Percentiles rank a stretch among this genome's conserved stretches.
These are phyloP conservation scores for Bembecia ichneumoniformis DNA, from an alignment of 2,888 invertebrate species.

Conservation along the genomic window DNA sequence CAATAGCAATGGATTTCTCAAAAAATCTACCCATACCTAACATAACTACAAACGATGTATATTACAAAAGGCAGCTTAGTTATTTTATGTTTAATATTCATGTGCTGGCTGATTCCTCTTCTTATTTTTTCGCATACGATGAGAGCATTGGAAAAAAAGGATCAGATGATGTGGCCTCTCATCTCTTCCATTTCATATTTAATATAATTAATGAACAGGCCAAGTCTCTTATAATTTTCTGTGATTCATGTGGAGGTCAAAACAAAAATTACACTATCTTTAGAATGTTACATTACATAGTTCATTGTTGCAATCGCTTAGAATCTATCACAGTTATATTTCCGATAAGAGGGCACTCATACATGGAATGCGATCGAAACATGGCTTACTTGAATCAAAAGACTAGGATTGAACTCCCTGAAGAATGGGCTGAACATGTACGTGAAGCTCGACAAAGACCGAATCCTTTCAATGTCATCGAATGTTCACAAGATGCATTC, in stretches of 20 bases:
- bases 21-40: conserved; percentile 5
- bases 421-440: conserved; percentile 2
- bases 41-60: conserved; percentile 4
- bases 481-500: conserved; percentile 5
- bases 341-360: conserved; percentile 1
- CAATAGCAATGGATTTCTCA: conserved; percentile 1
- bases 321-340: conserved; percentile 4
- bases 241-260: conserved; percentile 1
- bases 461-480: conserved; percentile 6
- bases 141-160: conserved; percentile 5
- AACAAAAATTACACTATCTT: conserved; percentile 1
- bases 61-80: conserved; percentile 4
- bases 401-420: conserved; percentile 7
- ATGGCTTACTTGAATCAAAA: conserved; percentile 7
- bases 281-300: conserved; percentile 4
- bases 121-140: conserved; percentile 4
- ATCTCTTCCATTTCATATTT: conserved; percentile 5
- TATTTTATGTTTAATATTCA: conserved; percentile 3
- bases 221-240: conserved; percentile 1
- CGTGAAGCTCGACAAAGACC: conserved; percentile 5
- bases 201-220: not conserved
- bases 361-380: not conserved
- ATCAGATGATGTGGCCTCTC: conserved; percentile 4
- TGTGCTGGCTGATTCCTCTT: conserved; percentile 3
- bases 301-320: conserved; percentile 2